Conservation (phyloP, 2,888 invertebrate species). For the Nephrotoma flavescens region DNA sequence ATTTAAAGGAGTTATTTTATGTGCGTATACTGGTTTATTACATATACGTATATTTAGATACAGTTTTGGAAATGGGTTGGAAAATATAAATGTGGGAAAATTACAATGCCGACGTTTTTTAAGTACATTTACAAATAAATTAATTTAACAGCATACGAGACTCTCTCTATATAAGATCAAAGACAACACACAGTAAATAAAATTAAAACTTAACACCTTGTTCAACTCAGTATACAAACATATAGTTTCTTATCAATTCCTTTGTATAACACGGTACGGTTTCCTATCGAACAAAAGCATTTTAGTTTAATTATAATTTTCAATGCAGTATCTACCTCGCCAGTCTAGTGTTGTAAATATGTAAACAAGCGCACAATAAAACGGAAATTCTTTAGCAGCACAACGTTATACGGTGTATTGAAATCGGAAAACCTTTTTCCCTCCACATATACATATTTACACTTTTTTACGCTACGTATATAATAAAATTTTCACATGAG, state of each 20-base stretch:
- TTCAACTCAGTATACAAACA: background rate
- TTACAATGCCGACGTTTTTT: background rate
- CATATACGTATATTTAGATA: background rate
- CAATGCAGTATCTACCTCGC: background rate
- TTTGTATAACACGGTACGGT: background rate
- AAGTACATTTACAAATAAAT: background rate
- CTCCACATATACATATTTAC: background rate
- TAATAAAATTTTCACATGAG: background rate
- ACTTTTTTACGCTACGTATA: background rate
- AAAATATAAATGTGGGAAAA: background rate
- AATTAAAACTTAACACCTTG: background rate
- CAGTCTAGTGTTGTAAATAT: background rate
- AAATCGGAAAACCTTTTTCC: background rate
- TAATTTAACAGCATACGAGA: background rate
- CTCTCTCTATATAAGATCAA: background rate
- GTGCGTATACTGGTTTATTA: background rate
- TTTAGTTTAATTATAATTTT: background rate
- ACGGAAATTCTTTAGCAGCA: background rate
- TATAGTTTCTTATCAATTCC: background rate
- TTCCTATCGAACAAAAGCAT: background rate
- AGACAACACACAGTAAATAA: background rate
- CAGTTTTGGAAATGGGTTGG: background rate
- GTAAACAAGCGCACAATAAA: background rate
- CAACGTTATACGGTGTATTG: background rate
- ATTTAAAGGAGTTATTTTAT: background rate